Base-by-base conservation (phyloP, 2,888 invertebrate species). In the Meghimatium bilineatum region DNA sequence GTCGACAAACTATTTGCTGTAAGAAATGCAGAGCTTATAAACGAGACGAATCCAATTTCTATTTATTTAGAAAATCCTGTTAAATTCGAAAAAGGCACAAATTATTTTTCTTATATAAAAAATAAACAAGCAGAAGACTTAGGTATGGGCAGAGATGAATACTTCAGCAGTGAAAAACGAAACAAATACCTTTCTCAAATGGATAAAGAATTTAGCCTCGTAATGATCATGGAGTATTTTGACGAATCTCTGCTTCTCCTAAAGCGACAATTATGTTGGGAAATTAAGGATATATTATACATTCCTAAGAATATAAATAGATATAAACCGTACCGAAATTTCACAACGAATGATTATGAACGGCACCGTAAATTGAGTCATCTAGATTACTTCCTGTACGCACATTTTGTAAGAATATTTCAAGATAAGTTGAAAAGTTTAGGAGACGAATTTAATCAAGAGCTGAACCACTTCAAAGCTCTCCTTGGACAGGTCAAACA, bases 231-330 rank as follows among this genome's bases (percentile, higher is more conserved):
- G 63, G 90, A 90, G 66, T 83, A 85, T 34, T 89, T 90, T 34
- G 88, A 89, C 78, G 89, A 90, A 78, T 90, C 89, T 1, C 83
- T 90, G 49, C 83, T 90, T 60, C 86, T 90, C 34, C 86, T 90
- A 1, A 88, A 87, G 72, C 84, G 87, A n/a, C 56, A 81, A n/a
- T 82, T 90, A 26, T 90, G 89, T 77, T 90, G 90, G 90, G 86
- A 80, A n/a, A 79, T 85, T 6, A 86, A 88, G 63, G 90, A 90
- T 81, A 84, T 90, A 12, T 77, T 90, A 38, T 88, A 87, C 84
- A 85, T 89, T 69, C 85, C 85, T 52, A 85, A 88, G 52, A 86
- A 86, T 80, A 80, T 36, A n/a, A 87, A 87, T 71, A n/a, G 38
- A 23, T 44, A 49, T 52, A 84, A 86, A 44, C 85, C 84, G 44